phyloP scores from a whole-genome alignment of 2,888 invertebrate genomes.

The Apamea epomidion region DNA sequence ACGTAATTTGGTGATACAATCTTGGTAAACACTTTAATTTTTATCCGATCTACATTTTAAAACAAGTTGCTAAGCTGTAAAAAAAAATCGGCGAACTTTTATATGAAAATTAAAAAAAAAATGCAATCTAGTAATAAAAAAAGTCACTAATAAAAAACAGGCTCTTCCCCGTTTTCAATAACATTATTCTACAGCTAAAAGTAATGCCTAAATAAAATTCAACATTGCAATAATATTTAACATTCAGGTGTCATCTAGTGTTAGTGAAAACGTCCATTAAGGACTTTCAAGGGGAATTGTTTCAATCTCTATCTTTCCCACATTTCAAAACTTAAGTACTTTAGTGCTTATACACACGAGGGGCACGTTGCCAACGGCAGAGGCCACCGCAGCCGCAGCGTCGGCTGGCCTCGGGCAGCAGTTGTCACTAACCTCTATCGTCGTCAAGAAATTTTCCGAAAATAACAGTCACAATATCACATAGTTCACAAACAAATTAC shows the following conservation, averaged over 20 bases:
- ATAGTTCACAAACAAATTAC: conserved; percentile 18
- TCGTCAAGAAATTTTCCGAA: not conserved
- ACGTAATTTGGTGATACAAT: not conserved
- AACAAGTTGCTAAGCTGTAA: too few relatives aligned
- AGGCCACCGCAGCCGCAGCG: not conserved
- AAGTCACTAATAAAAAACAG: not conserved
- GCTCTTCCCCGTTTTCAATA: not conserved
- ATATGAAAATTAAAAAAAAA: not conserved
- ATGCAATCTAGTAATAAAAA: not conserved
- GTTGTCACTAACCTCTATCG: not conserved
- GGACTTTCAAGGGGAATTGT: not conserved
- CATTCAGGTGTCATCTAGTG: not conserved
- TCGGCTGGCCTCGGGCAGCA: too few relatives aligned
- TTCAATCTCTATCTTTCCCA: not conserved
- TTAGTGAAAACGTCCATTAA: not conserved
- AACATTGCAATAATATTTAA: not conserved
- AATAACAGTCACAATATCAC: conserved; percentile 10
- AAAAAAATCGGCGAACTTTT: not conserved
- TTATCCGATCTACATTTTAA: not conserved
- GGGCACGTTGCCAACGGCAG: not conserved
- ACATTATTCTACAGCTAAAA: not conserved
- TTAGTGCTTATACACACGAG: not conserved
- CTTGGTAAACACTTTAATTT: not conserved
- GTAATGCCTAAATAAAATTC: not conserved
- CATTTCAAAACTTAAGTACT: not conserved